Base-by-base conservation (phyloP, 2,797 vertebrate genomes). In the Peromyscus melanophrys region DNA sequence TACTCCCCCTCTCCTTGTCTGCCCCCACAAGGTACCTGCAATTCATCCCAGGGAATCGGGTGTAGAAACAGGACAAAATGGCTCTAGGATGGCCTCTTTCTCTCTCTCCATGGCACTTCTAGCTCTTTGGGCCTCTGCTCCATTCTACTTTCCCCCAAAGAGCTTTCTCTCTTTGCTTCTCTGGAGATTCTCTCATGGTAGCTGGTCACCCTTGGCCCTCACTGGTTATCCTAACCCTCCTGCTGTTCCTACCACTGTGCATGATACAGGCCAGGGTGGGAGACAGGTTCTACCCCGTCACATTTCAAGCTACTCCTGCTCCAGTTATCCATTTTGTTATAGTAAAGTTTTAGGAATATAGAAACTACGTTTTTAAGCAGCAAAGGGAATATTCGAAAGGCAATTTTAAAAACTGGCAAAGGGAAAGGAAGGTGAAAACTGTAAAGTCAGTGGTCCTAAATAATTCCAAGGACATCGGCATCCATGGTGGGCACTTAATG, bases 21-120 rank as follows among this genome's bases (percentile, higher is more conserved):
- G 13, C 17, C 37, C 34, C 23, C 13, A 1, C 3, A 10, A n/a
- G 4, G 25, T 3, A 8, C 0, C 0, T 10, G 11, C 9, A 40
- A 31, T 34, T 75, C 63, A 71, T 52, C 78, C 59, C 27, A 69
- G 37, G 37, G 4, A 73, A 52, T 40, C 13, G 2, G n/a, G 46
- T 13, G 40, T 27, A 43, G 21, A 46, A 75, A 25, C 13, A 21
- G 31, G 11, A 16, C 40, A 37, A 63, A 73, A 29, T 1, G 31
- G 6, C 76, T 84, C 57, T 31, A 57, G 6, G 29, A 37, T 19
- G 19, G 25, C 0, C 2, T 27, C 40, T 34, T 73, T 59, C 37
- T 57, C 31, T 77, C 52, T 82, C 31, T 78, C 11, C 1, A 1
- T 1, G 52, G 40, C 21, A 27, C 37, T 6, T 92, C 21, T 29